phyloP scores from a whole-genome alignment of 1,140 invertebrate genomes.

The Heliconius melpomene region DNA sequence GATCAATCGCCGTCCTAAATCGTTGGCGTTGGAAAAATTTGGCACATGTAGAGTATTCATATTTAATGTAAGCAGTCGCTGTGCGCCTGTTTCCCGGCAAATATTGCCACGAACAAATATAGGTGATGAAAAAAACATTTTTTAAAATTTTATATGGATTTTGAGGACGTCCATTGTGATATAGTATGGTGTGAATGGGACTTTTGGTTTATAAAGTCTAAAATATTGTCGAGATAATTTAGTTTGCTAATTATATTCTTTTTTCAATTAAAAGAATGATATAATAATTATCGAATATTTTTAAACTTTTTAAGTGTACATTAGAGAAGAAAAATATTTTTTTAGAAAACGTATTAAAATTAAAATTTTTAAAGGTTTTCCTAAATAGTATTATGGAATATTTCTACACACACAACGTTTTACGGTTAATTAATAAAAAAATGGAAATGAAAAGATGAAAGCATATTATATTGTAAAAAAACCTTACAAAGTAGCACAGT shows the following conservation, averaged over 20 bases:
- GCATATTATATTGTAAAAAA: neutral
- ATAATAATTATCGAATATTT: no score
- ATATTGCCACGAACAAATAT: neutral
- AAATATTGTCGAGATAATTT: neutral
- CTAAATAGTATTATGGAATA: no score
- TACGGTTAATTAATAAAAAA: no score
- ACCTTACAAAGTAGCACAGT: neutral
- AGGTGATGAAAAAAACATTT: neutral
- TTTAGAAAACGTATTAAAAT: no score
- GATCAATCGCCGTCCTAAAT: neutral
- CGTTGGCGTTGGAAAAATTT: constrained; percentile 6
- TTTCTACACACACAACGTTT: no score
- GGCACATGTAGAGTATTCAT: neutral
- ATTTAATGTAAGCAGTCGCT: constrained; percentile 10
- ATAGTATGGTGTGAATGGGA: neutral
- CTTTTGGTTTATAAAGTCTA: neutral
- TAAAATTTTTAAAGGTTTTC: no score
- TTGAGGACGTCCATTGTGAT: neutral
- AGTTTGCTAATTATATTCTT: no score
- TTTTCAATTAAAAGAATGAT: no score
- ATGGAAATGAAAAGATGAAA: no score
- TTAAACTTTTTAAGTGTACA: no score
- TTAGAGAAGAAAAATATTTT: no score
- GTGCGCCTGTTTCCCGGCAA: constrained; percentile 1
- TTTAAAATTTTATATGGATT: neutral